Conservation (phyloP, 2,113 vertebrate species). For the Brienomyrus longianalis region DNA sequence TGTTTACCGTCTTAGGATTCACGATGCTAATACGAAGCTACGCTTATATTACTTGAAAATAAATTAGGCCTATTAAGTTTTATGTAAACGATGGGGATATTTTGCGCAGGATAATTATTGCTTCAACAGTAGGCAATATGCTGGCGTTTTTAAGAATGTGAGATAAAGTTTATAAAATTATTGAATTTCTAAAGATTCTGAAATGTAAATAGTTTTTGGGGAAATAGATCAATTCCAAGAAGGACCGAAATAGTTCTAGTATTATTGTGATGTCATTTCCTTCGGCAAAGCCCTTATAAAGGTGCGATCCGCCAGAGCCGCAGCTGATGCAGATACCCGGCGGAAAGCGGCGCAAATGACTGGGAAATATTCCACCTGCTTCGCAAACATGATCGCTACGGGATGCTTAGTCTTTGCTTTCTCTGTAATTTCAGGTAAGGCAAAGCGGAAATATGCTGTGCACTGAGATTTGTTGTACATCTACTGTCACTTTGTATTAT, state of each 20-base stretch:
- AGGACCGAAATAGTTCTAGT: not conserved
- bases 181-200: not conserved
- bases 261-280: constrained; percentile 59
- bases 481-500: not conserved
- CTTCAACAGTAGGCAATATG: not conserved
- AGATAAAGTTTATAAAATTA: not conserved
- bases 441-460: not conserved
- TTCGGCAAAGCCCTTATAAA: constrained; percentile 41
- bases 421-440: constrained; percentile 57
- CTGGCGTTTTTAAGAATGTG: not conserved
- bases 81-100: not conserved
- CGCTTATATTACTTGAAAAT: not conserved
- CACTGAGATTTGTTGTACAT: constrained; percentile 15
- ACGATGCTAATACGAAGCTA: not conserved
- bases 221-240: not conserved
- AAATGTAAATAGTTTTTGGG: not conserved
- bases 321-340: not conserved
- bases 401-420: constrained; percentile 44
- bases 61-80: not conserved
- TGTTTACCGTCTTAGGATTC: not conserved
- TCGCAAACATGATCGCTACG: constrained; percentile 48
- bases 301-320: constrained; percentile 31
- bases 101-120: not conserved
- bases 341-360: not conserved
- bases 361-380: not conserved